Evolutionary conservation across 1,140 invertebrate genomes (phyloP), one percentile per base, ranked within the genome.

Genomic region (Hylaeus anthracinus): DNA sequence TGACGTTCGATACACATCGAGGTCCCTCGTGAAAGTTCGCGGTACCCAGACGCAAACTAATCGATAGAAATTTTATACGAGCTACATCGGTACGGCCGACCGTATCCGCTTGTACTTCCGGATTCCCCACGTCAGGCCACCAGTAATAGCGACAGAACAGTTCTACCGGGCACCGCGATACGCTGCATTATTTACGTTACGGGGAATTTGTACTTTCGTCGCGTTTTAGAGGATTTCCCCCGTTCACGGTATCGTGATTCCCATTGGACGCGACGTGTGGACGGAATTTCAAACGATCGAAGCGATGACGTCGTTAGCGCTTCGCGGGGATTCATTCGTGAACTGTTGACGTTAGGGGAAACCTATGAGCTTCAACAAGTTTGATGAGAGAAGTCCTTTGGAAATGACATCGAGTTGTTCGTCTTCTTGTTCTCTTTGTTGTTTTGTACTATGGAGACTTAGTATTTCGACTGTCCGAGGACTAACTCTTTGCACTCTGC

Each of bases 21-120:
- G 14, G 14, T n/a, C 8, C 14, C 5, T 37, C 39, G 51, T 9
- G 67, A 41, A 15, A 4, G 6, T 60, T 10, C 10, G 43, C 48
- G 14, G 3, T 2, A 12, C 37, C 65, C 45, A 5, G 10, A 26
- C 41, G 39, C 37, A 39, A 70, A 41, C 26, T 14, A 61, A 61
- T 71, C 75, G 45, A 71, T 77, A 12, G 66, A 41, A 53, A 71
- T 77, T 77, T 77, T 60, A 70, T 69, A 39, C 26, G 9, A 69
- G 37, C 14, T 4, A 14, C 12, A 41, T 60, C 43, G 64, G 2
- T 1, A 3, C 26, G 26, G 3, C 15, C 6, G 6, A 51, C 26
- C 43, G 8, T 3, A 4, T 41, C 14, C 3, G 26, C 9, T 39
- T 10, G 41, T 37, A n/a, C 74, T 76, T 76, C 55, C 64, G 45